Percentiles rank a stretch among this genome's conserved stretches.
Conservation (phyloP, 1,140 invertebrate genomes). For the Leptinotarsa texana region DNA sequence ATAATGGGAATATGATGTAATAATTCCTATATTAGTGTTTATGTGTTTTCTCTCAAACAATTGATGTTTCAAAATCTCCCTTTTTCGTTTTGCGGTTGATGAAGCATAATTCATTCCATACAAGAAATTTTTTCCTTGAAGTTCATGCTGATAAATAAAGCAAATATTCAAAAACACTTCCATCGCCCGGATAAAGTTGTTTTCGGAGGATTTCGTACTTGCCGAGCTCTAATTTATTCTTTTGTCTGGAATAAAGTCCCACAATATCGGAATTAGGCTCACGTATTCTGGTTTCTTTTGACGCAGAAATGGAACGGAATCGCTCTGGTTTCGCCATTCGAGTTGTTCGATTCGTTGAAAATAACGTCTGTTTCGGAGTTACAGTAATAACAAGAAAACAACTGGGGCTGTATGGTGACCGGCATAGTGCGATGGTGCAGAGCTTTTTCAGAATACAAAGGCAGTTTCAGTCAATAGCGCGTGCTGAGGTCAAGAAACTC, state of each 20-base stretch:
- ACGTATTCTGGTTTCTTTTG: constrained; percentile 18
- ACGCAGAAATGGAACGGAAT: constrained; percentile 6
- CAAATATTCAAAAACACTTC: background rate
- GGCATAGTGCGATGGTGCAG: too few species aligned
- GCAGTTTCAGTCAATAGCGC: too few species aligned
- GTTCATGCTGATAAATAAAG: background rate
- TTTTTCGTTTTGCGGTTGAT: background rate
- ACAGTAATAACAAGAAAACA: background rate
- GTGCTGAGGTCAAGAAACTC: too few species aligned
- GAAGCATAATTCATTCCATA: background rate
- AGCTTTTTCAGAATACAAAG: too few species aligned
- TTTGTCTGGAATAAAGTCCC: background rate
- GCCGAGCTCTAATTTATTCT: constrained; percentile 4
- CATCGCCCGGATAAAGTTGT: background rate
- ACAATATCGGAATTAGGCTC: constrained; percentile 12
- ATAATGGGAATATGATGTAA: too few species aligned
- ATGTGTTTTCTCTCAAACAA: too few species aligned
- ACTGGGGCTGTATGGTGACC: background rate
- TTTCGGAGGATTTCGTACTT: background rate
- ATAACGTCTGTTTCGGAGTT: background rate
- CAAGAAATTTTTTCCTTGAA: background rate
- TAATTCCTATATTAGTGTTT: too few species aligned
- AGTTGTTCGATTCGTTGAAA: background rate
- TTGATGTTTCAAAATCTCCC: too few species aligned
- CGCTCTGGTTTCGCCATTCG: background rate